Percentiles rank a stretch among this genome's conserved stretches.
Evolutionary conservation across 2,113 vertebrate species (phyloP).

Genomic region (Engraulis encrasicolus): DNA sequence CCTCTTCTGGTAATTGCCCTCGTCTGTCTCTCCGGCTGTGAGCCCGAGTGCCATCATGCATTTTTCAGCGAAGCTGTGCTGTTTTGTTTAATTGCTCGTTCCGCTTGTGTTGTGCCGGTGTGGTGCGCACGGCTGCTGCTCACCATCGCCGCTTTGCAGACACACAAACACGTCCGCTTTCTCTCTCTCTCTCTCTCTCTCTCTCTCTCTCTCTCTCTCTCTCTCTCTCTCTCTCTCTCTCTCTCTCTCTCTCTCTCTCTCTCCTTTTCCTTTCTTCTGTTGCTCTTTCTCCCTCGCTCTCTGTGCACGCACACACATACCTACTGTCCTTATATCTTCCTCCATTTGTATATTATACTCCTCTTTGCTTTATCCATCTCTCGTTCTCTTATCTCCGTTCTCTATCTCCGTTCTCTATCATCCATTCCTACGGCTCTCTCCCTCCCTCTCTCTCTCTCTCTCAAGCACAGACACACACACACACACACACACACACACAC

Average conservation of each 20-base stretch:
- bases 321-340: too few species aligned
- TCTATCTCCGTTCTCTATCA: background rate
- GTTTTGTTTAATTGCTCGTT: conserved; percentile 23
- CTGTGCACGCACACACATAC: too few species aligned
- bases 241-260: background rate
- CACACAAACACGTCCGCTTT: background rate
- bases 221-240: background rate
- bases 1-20: conserved; percentile 17
- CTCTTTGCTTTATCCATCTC: too few species aligned
- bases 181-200: too few species aligned
- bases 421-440: too few species aligned
- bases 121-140: background rate
- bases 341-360: too few species aligned
- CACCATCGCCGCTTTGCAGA: background rate
- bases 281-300: too few species aligned
- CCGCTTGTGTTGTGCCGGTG: conserved; percentile 16
- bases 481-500: conserved; percentile 10
- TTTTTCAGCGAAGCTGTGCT: conserved; percentile 16
- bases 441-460: too few species aligned
- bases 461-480: too few species aligned
- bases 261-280: too few species aligned
- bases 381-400: background rate
- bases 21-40: conserved; percentile 20
- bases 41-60: conserved; percentile 19
- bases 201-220: too few species aligned